Conservation (phyloP, 2,113 vertebrate genomes). For the Chloroceryle aenea region DNA sequence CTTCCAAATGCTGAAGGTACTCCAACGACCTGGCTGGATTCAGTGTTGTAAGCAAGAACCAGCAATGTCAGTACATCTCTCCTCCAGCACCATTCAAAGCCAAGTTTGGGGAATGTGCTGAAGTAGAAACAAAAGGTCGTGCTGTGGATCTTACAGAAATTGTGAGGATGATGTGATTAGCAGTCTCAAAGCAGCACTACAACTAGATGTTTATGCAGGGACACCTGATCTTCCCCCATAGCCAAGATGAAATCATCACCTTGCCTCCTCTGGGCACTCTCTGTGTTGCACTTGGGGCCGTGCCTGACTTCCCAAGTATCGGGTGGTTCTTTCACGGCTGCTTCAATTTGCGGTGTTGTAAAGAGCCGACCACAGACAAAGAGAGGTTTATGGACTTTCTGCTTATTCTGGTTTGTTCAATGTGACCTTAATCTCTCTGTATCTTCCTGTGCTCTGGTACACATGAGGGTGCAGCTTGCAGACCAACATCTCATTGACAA, state of each 20-base stretch:
- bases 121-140: background rate
- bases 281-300: background rate
- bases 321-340: background rate
- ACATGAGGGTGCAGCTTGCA: background rate
- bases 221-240: background rate
- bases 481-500: background rate
- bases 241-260: background rate
- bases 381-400: background rate
- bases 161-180: background rate
- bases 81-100: background rate
- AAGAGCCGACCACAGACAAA: background rate
- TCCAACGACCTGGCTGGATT: background rate
- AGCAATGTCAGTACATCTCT: rapidly evolving
- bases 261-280: background rate
- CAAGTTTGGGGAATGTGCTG: background rate
- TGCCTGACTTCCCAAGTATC: background rate
- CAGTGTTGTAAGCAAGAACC: background rate
- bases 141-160: background rate
- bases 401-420: background rate
- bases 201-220: background rate
- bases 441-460: background rate
- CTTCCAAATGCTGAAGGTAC: background rate
- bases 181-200: rapidly evolving
- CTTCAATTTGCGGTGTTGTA: background rate
- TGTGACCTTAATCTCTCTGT: background rate